Percentiles rank a stretch among this genome's conserved stretches.
These are phyloP conservation scores for Drosophila rhopaloa DNA, from an alignment of 1,140 invertebrate species.

Conservation along the genomic window DNA sequence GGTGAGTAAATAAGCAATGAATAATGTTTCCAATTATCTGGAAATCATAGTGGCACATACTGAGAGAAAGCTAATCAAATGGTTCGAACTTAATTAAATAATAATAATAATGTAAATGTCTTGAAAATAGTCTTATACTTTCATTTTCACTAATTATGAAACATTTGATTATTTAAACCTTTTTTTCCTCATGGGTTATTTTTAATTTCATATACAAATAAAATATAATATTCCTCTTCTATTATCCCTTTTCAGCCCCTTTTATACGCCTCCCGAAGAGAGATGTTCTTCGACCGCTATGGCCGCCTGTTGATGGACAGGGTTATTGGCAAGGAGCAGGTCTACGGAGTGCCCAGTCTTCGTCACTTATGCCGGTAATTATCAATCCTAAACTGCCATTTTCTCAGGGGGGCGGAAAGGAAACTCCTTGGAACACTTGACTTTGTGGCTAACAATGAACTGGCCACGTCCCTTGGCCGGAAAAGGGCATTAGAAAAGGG, in stretches of 20 bases:
- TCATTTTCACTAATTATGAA: neutral
- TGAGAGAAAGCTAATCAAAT: neutral
- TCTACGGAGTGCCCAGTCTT: conserved; percentile 84
- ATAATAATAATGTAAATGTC: too few species aligned
- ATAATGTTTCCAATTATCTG: neutral
- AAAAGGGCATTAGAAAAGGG: conserved; percentile 12
- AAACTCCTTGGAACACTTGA: conserved; percentile 32
- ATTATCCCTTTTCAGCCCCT: conserved; percentile 59
- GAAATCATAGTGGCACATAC: neutral
- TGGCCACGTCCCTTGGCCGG: conserved; percentile 23
- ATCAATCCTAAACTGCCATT: conserved; percentile 41
- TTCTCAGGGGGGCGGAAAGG: neutral
- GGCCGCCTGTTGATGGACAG: conserved; percentile 87
- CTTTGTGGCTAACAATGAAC: conserved; percentile 14
- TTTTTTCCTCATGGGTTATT: too few species aligned
- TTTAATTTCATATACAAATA: too few species aligned
- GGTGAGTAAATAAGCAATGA: conserved; percentile 54
- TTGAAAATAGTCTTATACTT: neutral
- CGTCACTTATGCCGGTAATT: conserved; percentile 87
- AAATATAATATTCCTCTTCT: too few species aligned
- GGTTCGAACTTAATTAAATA: neutral
- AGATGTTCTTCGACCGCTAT: conserved; percentile 88
- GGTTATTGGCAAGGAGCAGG: conserved; percentile 85
- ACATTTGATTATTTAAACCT: too few species aligned
- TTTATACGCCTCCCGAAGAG: conserved; percentile 84